phyloP scores from a whole-genome alignment of 2,888 invertebrate species.

The Euclidia mi region DNA sequence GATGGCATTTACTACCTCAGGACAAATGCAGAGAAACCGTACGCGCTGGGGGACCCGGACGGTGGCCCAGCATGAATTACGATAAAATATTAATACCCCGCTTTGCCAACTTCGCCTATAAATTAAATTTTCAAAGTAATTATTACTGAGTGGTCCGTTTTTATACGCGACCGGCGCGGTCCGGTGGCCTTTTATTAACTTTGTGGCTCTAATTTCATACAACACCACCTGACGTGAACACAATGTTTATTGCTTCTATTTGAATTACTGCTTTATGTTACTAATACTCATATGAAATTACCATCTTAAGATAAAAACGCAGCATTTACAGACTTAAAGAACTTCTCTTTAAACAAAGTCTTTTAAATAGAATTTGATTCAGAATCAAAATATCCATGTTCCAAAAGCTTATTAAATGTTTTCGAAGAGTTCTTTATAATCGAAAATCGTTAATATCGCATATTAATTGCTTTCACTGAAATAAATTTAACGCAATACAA shows the following conservation, averaged over 20 bases:
- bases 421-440: too few species aligned
- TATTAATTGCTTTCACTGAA: too few species aligned
- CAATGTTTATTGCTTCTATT: neutral
- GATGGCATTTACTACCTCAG: slow-evolving; percentile 89
- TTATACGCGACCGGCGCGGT: slow-evolving; percentile 53
- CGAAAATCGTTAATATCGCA: too few species aligned
- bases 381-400: too few species aligned
- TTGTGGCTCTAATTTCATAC: slow-evolving; percentile 29
- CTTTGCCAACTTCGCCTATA: slow-evolving; percentile 75
- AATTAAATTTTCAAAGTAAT: slow-evolving; percentile 76
- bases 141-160: slow-evolving; percentile 62
- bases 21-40: slow-evolving; percentile 87
- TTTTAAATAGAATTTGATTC: neutral
- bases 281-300: too few species aligned
- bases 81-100: slow-evolving; percentile 71
- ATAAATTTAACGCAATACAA: too few species aligned
- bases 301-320: too few species aligned
- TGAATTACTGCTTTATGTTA: neutral
- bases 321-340: too few species aligned
- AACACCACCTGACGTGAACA: slow-evolving; percentile 19
- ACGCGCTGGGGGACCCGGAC: slow-evolving; percentile 79
- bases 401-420: too few species aligned
- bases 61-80: slow-evolving; percentile 56
- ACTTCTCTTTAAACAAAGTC: neutral
- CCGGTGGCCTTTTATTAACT: slow-evolving; percentile 48